These are phyloP conservation scores for Globodera ellingtonae DNA, from an alignment of 1,140 invertebrate species.

Conservation along the genomic window DNA sequence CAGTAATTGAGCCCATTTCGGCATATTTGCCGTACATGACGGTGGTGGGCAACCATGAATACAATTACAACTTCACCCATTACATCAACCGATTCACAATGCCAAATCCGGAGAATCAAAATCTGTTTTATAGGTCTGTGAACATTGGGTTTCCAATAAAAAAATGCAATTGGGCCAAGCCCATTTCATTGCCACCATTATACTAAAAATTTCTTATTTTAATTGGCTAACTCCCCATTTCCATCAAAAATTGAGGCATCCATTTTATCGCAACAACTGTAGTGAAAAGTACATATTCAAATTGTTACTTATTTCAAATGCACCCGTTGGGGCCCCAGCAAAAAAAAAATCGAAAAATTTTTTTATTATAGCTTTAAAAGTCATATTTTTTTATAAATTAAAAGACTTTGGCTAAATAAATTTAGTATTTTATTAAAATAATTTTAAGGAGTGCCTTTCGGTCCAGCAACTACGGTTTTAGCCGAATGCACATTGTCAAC, in stretches of 20 bases:
- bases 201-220: no score
- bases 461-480: slow-evolving; percentile 84
- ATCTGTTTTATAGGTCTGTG: slow-evolving; percentile 60
- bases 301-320: no score
- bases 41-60: slow-evolving; percentile 76
- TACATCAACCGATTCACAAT: slow-evolving; percentile 52
- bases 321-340: no score
- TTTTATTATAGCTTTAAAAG: no score
- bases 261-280: no score
- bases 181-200: slow-evolving; percentile 76
- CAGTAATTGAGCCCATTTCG: slow-evolving; percentile 81
- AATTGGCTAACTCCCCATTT: no score
- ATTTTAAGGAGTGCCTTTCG: slow-evolving; percentile 70
- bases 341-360: no score
- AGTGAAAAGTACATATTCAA: no score
- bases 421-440: no score
- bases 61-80: slow-evolving; percentile 47
- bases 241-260: no score
- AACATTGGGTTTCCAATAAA: not conserved
- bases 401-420: no score
- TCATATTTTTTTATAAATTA: no score
- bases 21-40: slow-evolving; percentile 88
- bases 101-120: slow-evolving; percentile 48
- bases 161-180: slow-evolving; percentile 78
- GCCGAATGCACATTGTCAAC: slow-evolving; percentile 52